Base-by-base conservation (phyloP, 2,113 vertebrate species). In the Microcebus murinus region DNA sequence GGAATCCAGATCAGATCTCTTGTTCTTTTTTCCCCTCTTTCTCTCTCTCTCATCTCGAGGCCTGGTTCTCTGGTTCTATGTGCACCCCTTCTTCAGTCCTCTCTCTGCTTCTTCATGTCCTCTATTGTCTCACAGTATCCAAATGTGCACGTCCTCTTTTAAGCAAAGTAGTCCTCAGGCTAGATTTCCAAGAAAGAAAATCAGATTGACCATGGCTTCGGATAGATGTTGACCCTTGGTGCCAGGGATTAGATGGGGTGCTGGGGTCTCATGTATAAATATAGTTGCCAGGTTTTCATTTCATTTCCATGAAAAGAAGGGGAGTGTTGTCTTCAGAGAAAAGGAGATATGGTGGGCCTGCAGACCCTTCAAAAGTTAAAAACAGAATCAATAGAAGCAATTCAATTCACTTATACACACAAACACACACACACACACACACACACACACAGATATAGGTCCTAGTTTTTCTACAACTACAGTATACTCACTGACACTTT, bases 161-260 rank as follows among this genome's bases (percentile, higher is more conserved):
- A 48, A 95, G 17, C 31, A 68, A 95, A 92, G n/a, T 67, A 31
- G 67, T 61, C 23, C 8, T 80, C 2, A 4, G 8, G 68, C 63
- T 57, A 85, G 20, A 86, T 80, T 95, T 91, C 27, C 4, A 59
- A 79, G 67, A 91, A 91, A 81, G 70, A 92, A 92, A 73, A 73
- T 86, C 73, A 70, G 17, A 73, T n/a, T 18, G 23, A 45, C 27
- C 13, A 31, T 73, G 61, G 9, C 21, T 45, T 81, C 73, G 31
- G 25, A 50, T 10, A 73, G 5, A 1, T 77, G 25, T 63, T 17
- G 63, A 79, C 29, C 27, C 29, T 55, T 91, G 23, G 14, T 82
- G 39, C 31, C 14, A 20, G 77, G 6, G 15, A 48, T 4, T 45
- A 70, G 23, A 21, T 65, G 42, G 36, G 4, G 9, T 80, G 23